Conservation (phyloP, 1,140 invertebrate genomes). For the Cepaea nemoralis region DNA sequence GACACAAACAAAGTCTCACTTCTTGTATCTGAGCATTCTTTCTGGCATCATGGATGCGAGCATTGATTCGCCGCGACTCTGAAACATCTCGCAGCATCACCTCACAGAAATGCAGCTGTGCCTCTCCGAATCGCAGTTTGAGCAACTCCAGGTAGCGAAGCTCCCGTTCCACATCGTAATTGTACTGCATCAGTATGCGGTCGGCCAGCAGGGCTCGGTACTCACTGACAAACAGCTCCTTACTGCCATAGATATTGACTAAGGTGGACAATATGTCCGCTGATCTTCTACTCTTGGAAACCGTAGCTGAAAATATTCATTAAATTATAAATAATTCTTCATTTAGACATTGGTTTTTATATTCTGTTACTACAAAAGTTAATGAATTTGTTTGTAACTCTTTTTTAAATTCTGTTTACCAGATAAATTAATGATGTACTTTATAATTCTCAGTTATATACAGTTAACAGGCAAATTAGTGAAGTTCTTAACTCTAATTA, state of each 20-base stretch:
- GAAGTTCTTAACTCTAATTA: no score
- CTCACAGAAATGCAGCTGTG: slow-evolving; percentile 95
- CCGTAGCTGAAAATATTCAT: no score
- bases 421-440: no score
- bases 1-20: slow-evolving; percentile 43
- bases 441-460: no score
- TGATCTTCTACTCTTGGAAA: slow-evolving; percentile 75
- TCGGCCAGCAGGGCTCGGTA: slow-evolving; percentile 95
- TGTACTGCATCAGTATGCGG: slow-evolving; percentile 86
- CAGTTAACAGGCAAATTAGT: no score
- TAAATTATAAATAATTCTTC: no score
- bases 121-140: slow-evolving; percentile 94
- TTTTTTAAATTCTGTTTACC: no score
- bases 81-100: slow-evolving; percentile 98
- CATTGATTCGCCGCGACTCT: slow-evolving; percentile 85
- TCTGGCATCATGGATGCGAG: slow-evolving; percentile 81
- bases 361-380: no score
- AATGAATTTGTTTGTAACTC: no score
- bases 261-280: slow-evolving; percentile 97
- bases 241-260: slow-evolving; percentile 98
- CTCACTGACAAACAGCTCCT: slow-evolving; percentile 98
- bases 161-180: slow-evolving; percentile 87
- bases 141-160: slow-evolving; percentile 94
- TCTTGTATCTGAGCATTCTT: slow-evolving; percentile 52
- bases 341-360: no score